Evolutionary conservation across 2,113 vertebrate genomes (phyloP).

Genomic region (Tragelaphus imberbis): DNA sequence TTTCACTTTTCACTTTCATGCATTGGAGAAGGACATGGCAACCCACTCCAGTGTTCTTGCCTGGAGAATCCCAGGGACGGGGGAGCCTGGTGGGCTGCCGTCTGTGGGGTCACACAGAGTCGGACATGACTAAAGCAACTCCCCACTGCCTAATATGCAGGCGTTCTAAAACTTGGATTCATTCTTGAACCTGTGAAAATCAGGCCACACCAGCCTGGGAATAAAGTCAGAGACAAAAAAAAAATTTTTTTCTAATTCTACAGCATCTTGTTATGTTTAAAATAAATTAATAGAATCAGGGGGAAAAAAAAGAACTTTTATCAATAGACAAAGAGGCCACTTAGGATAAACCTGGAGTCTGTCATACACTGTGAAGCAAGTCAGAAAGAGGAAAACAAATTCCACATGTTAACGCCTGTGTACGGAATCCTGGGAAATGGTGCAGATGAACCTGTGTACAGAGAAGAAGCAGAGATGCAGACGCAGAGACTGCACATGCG

Average conservation of each 20-base stretch:
- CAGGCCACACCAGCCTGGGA: background rate
- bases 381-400: background rate
- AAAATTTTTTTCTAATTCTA: background rate
- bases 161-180: background rate
- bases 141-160: background rate
- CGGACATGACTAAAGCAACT: too few relatives aligned
- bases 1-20: too few relatives aligned
- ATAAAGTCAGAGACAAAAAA: background rate
- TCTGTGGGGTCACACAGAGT: too few relatives aligned
- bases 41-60: too few relatives aligned
- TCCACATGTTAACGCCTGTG: fast-evolving
- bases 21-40: too few relatives aligned
- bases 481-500: fast-evolving
- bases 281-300: constrained; percentile 56
- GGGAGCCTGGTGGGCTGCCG: too few relatives aligned
- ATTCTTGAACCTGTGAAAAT: background rate
- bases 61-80: too few relatives aligned
- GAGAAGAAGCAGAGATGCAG: background rate
- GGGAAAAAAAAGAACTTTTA: too few relatives aligned
- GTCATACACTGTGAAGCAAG: background rate
- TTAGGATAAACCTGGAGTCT: background rate
- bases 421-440: background rate
- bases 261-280: constrained; percentile 53
- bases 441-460: background rate
- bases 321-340: background rate